Conservation (phyloP, 2,113 vertebrate genomes). For the Carollia perspicillata region DNA sequence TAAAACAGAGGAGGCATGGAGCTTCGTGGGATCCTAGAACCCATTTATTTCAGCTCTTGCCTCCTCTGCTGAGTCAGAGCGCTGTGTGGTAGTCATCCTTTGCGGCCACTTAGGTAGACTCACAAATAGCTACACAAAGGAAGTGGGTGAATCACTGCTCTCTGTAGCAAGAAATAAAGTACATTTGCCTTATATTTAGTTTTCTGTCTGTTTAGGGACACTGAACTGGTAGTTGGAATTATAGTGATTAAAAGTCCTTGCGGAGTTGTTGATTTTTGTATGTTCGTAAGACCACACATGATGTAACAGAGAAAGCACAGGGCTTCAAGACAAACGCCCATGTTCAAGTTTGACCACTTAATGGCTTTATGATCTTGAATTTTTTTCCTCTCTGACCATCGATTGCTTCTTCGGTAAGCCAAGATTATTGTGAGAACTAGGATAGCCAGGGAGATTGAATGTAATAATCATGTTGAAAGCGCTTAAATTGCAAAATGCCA, state of each 20-base stretch:
- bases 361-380: neutral
- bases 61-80: neutral
- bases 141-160: neutral
- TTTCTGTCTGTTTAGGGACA: neutral
- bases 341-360: neutral
- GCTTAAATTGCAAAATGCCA: neutral
- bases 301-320: neutral
- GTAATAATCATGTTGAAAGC: neutral
- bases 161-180: neutral
- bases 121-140: neutral
- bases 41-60: neutral
- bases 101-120: neutral
- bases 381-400: neutral
- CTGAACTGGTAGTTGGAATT: neutral
- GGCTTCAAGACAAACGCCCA: neutral
- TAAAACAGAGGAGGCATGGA: neutral
- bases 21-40: neutral
- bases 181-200: neutral
- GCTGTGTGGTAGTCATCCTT: neutral
- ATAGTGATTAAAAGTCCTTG: neutral
- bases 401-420: neutral
- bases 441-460: neutral
- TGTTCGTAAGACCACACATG: neutral
- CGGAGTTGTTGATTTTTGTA: neutral
- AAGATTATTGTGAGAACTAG: neutral